Base-by-base conservation (phyloP, 1,140 invertebrate species). In the Lethocerus indicus region DNA sequence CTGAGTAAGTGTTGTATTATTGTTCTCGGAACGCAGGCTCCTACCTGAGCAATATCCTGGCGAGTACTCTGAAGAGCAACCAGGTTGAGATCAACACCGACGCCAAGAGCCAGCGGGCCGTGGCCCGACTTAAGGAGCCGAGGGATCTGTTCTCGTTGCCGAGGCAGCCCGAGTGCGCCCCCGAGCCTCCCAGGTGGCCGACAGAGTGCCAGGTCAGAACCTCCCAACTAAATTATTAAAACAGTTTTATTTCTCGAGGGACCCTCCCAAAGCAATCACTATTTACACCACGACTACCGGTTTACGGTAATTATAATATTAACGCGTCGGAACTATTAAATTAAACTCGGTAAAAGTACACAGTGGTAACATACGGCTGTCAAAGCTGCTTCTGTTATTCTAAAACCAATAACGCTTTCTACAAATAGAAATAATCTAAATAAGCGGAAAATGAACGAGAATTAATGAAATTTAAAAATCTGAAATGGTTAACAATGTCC, bases 141-240 rank as follows among this genome's bases (percentile, higher is more conserved):
- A 67, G 74, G 56, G 76, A 81, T 59, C 63, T 80, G 26, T 81
- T 79, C 63, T 71, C 76, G 25, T 62, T 79, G 51, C 76, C 74
- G 40, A 78, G 74, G 63, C 75, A 78, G 59, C 67, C 75, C 36
- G 59, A 59, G 39, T 81, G 78, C 58, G 71, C 78, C 27, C 78
- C 81, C 57, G 83, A 87, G 68, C 72, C 75, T 56, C 75, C 83
- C 35, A 68, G 84, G 64, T 89, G 87, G 87, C 88, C 87, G 9
- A 78, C 83, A 16, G 87, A 90, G 67, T 88, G 84, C 65, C 83
- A 87, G 70, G 83, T 86, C 60, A 66, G 59, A 56, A 21, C 36
- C 23, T 4, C 5, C 26, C 5, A 12, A 5, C 12, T 4, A 16
- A 28, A 16, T 32, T 32, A 12, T n/a, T 12, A n/a, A n/a, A 21